Evolutionary conservation across 2,797 vertebrate genomes (phyloP).

Genomic region (Jordanella pulchra): DNA sequence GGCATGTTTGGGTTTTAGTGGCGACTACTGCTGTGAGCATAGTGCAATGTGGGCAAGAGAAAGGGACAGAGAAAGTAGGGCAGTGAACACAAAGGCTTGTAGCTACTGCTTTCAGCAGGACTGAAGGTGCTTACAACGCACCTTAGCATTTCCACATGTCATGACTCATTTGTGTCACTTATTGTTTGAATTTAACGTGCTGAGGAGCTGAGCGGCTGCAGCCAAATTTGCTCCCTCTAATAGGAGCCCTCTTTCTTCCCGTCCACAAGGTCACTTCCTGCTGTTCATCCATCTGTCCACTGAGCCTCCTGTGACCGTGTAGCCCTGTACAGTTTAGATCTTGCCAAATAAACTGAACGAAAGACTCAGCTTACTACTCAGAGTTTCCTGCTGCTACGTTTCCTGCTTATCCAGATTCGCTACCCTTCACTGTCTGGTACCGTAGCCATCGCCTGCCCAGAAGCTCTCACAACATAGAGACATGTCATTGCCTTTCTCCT

Average conservation of each 20-base stretch:
- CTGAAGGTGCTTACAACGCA: constrained; percentile 71
- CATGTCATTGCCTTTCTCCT: constrained; percentile 42
- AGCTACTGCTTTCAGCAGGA: constrained; percentile 63
- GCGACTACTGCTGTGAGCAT: constrained; percentile 48
- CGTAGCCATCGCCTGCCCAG: constrained; percentile 24
- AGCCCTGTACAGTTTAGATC: constrained; percentile 57
- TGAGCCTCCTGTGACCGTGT: constrained; percentile 78
- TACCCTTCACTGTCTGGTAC: constrained; percentile 50
- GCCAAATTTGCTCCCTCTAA: constrained; percentile 45
- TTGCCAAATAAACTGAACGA: constrained; percentile 70
- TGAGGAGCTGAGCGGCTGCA: constrained; percentile 25
- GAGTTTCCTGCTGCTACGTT: constrained; percentile 49
- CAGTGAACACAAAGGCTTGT: constrained; percentile 51
- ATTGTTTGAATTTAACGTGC: constrained; percentile 35
- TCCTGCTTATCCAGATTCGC: constrained; percentile 59
- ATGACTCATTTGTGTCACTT: constrained; percentile 73
- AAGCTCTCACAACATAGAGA: constrained; percentile 31
- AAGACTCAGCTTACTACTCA: constrained; percentile 48
- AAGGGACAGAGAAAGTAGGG: constrained; percentile 63
- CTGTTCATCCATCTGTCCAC: constrained; percentile 84
- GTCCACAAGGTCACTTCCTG: constrained; percentile 83
- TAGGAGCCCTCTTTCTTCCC: constrained; percentile 76
- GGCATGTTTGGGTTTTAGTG: constrained; percentile 58
- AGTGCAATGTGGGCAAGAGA: constrained; percentile 11
- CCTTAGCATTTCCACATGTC: constrained; percentile 70